These are phyloP conservation scores for Manis crassicaudata DNA, from an alignment of 2,797 vertebrate genomes.

Conservation along the genomic window DNA sequence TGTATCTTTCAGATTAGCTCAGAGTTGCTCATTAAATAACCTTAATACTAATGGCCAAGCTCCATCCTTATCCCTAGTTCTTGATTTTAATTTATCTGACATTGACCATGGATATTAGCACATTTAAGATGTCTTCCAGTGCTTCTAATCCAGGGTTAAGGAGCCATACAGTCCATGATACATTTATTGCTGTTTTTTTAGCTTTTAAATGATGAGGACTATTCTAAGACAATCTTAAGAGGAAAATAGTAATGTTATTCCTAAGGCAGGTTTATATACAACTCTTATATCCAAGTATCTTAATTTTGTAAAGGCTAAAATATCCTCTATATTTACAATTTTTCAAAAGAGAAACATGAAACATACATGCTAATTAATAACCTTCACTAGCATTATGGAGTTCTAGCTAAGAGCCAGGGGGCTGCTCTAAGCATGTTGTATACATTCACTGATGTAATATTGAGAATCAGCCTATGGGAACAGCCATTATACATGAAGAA, in stretches of 20 bases:
- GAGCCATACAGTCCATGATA: not conserved
- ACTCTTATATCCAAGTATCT: not conserved
- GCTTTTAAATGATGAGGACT: not conserved
- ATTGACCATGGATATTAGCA: not conserved
- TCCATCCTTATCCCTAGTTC: not conserved
- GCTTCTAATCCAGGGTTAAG: not conserved
- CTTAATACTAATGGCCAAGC: not conserved
- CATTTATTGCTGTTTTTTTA: not conserved
- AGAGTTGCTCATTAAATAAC: not conserved
- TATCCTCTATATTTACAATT: not conserved
- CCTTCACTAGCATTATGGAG: not conserved
- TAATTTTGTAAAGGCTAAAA: not conserved
- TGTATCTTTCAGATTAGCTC: not conserved
- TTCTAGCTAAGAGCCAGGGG: not conserved
- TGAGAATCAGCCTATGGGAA: not conserved
- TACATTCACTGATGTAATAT: not conserved
- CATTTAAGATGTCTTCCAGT: not conserved
- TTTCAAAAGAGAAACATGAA: not conserved
- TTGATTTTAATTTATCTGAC: not conserved
- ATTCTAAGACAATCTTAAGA: not conserved
- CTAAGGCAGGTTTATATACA: not conserved
- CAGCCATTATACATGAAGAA: not conserved
- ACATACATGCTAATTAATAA: not conserved
- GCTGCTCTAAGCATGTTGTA: not conserved
- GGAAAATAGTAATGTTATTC: not conserved